These are phyloP conservation scores for Alitta virens DNA, from an alignment of 2,888 invertebrate genomes.

Conservation along the genomic window DNA sequence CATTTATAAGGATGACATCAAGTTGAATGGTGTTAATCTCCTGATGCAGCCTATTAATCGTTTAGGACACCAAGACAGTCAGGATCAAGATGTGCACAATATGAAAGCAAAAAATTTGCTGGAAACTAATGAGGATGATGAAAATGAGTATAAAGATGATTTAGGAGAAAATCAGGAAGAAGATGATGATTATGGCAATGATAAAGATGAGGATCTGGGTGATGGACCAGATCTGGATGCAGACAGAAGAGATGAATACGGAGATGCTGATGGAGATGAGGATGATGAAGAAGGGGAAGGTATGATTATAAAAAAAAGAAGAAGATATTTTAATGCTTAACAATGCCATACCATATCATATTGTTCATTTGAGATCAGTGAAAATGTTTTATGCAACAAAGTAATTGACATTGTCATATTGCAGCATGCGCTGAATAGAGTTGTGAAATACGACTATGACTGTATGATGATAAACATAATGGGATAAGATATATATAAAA, in stretches of 20 bases:
- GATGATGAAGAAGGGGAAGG: conserved; percentile 1
- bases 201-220: neutral
- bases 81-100: neutral
- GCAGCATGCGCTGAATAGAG: too few species aligned
- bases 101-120: neutral
- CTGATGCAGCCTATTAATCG: neutral
- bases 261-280: conserved; percentile 8
- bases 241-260: conserved; percentile 11
- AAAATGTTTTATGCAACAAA: too few species aligned
- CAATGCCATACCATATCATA: too few species aligned
- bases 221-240: neutral
- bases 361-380: too few species aligned
- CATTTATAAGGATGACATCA: neutral
- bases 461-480: too few species aligned
- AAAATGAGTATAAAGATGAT: neutral
- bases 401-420: too few species aligned
- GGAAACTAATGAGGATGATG: neutral
- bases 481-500: too few species aligned
- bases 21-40: conserved; percentile 15
- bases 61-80: neutral
- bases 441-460: too few species aligned
- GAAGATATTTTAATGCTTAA: too few species aligned
- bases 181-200: neutral
- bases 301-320: too few species aligned
- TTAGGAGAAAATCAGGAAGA: neutral